These are phyloP conservation scores for Trochalopteron elliotii DNA, from an alignment of 2,113 vertebrate species.

Conservation along the genomic window DNA sequence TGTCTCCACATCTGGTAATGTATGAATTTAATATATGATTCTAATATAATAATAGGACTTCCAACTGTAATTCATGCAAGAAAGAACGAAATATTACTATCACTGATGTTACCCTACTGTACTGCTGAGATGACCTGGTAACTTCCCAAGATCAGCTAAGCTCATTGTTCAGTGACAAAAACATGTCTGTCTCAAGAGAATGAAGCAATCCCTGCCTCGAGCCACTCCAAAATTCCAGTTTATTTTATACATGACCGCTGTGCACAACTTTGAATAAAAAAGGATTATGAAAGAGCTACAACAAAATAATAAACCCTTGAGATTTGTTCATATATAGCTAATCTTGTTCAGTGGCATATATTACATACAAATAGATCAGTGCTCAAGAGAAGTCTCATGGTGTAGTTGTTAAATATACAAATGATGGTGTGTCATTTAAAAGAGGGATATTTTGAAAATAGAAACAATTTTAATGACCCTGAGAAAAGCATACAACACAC, in stretches of 20 bases:
- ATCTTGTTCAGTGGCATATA: not conserved
- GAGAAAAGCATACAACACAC: not conserved
- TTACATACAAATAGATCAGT: not conserved
- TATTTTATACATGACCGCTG: rapidly evolving
- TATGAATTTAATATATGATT: not conserved
- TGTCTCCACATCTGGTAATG: not conserved
- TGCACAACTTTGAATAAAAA: not conserved
- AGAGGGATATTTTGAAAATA: not conserved
- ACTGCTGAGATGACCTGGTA: not conserved
- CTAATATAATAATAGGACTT: not conserved
- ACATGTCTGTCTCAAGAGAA: not conserved
- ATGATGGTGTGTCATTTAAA: not conserved
- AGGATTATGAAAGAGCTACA: not conserved
- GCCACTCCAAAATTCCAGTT: not conserved
- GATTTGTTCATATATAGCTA: not conserved
- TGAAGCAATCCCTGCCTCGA: not conserved
- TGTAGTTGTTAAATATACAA: not conserved
- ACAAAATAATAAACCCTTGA: not conserved
- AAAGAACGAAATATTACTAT: not conserved
- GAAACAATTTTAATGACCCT: not conserved
- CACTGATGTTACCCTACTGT: not conserved
- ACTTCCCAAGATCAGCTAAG: not conserved
- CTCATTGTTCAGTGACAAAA: not conserved
- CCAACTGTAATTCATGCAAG: not conserved
- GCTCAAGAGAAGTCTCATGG: not conserved